Base-by-base conservation (phyloP, 2,797 vertebrate genomes). In the Phrynocephalus guinanensis region DNA sequence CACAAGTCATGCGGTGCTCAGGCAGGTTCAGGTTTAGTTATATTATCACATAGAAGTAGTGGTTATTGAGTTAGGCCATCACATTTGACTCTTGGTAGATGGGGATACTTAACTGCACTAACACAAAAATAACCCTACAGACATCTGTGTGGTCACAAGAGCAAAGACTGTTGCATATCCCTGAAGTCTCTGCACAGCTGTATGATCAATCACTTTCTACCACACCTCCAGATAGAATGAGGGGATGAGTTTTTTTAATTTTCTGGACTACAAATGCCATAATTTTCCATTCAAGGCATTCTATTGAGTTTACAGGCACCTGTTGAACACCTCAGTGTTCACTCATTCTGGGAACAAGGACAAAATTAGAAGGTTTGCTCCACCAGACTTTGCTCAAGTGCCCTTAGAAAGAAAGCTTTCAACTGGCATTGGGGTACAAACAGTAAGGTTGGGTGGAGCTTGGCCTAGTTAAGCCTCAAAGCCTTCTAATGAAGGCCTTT, bases 71-170 rank as follows among this genome's bases (percentile, higher is more conserved):
- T 10, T 79, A 75, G 11, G 52, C 1, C 15, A 90, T 80, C 33
- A 0, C 0, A 33, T 0, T 87, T 82, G 48, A 82, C n/a, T 56
- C 24, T 70, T 73, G 2, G 9, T 3, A 48, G 84, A 18, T 24
- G 76, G 78, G 73, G 84, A 26, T 20, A 50, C 5, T 92, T 78
- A 70, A 85, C 48, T 38, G 1, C 1, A 67, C 71, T 82, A 88
- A 85, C 48, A 75, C 78, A 85, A 85, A 85, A 88, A 70, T 56
- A 81, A 88, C 60, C 83, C 48, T 44, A 72, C 63, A 76, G 83
- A 76, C 71, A 85, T 83, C 81, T 71, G 11, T 30, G 28, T 56
- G 73, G 78, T 52, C 60, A 75, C 6, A 63, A 77, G 63, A 81
- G 71, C 56, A 66, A 85, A 38, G 15, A 48, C 26, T 28, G 68